A percentile compares a stretch with the other conserved stretches of the same genome.
These are phyloP conservation scores for Bufo bufo DNA, from an alignment of 2,113 vertebrate genomes.

Conservation along the genomic window DNA sequence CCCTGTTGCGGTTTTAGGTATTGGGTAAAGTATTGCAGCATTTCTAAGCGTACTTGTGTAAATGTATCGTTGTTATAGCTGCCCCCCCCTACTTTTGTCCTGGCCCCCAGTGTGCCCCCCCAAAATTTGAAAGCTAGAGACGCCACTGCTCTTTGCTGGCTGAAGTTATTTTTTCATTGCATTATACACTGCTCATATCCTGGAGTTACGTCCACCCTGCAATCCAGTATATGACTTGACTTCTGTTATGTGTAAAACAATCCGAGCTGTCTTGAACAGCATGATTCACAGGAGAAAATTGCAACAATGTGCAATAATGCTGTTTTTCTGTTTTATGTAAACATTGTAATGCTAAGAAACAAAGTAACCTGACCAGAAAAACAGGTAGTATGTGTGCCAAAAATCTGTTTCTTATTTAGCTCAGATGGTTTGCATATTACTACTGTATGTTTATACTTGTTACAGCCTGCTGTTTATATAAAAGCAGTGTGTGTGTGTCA, in stretches of 20 bases:
- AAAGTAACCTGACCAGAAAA: background rate
- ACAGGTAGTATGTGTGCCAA: background rate
- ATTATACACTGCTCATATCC: too few species aligned
- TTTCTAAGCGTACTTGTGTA: too few species aligned
- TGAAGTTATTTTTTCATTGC: too few species aligned
- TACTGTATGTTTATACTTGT: background rate
- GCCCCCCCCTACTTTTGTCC: too few species aligned
- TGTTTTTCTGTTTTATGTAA: conserved; percentile 3
- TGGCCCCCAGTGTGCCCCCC: too few species aligned
- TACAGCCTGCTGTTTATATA: background rate
- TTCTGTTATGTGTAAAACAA: background rate
- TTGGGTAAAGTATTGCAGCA: too few species aligned
- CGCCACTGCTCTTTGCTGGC: too few species aligned
- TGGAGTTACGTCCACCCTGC: too few species aligned
- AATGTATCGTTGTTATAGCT: too few species aligned
- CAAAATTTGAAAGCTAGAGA: too few species aligned
- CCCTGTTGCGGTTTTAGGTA: too few species aligned
- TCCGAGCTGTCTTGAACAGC: background rate
- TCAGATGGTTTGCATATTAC: background rate
- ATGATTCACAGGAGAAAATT: background rate
- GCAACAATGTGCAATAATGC: conserved; percentile 5
- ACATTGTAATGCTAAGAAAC: background rate
- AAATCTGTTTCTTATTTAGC: background rate
- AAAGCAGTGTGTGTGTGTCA: background rate
- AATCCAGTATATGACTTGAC: too few species aligned